Evolutionary conservation across 35 echinoderm and acorn worm species (phyloP).

Genomic region (Nesometra sesokonis): DNA sequence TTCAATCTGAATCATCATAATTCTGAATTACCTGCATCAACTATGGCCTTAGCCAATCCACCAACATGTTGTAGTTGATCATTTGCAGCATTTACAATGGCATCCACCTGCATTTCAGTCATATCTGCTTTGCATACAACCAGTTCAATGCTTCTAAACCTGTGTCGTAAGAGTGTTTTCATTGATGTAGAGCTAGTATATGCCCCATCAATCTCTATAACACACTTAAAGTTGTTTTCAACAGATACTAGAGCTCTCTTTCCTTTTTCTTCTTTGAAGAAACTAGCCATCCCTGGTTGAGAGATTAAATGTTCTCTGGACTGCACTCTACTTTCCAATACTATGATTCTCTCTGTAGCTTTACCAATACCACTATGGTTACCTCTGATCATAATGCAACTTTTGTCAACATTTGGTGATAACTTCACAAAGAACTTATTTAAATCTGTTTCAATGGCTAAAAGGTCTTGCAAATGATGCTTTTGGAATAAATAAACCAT

Average conservation of each 20-base stretch:
- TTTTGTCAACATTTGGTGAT: not conserved
- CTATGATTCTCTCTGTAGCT: not conserved
- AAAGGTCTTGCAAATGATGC: not conserved
- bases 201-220: not conserved
- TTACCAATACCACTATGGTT: slow-evolving; percentile 12
- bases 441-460: not conserved
- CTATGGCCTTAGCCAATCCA: slow-evolving; percentile 27
- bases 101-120: slow-evolving; percentile 24
- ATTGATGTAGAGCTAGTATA: not conserved
- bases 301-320: slow-evolving; percentile 11
- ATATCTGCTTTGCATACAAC: slow-evolving; percentile 37
- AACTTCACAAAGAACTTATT: not conserved
- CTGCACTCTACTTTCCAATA: not conserved
- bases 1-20: no score
- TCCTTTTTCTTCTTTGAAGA: slow-evolving; percentile 23
- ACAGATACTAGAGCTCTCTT: slow-evolving; percentile 17
- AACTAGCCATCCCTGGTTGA: slow-evolving; percentile 28
- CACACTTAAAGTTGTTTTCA: slow-evolving; percentile 6
- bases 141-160: not conserved
- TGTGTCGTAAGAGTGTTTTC: not conserved
- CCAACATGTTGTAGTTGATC: slow-evolving; percentile 20
- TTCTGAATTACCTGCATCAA: slow-evolving; percentile 29
- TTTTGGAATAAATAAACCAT: not conserved
- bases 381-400: slow-evolving; percentile 8
- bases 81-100: slow-evolving; percentile 47